Percentiles rank a stretch among this genome's conserved stretches.
Conservation (phyloP, 1,140 invertebrate genomes). For the Bursaphelenchus mucronatus region DNA sequence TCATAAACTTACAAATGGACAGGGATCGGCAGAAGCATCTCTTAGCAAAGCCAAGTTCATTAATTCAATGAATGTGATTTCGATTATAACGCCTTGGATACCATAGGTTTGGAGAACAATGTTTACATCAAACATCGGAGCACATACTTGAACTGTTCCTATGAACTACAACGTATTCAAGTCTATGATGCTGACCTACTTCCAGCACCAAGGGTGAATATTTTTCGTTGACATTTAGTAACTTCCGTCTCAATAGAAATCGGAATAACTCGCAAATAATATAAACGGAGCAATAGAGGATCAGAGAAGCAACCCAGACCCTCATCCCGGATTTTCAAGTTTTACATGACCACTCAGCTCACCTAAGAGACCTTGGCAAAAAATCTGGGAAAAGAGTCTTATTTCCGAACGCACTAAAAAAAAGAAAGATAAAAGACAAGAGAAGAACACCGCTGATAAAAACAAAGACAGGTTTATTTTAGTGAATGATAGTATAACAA, state of each 20-base stretch:
- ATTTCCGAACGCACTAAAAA: no score
- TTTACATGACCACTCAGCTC: no score
- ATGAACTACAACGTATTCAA: constrained; percentile 39
- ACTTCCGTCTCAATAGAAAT: constrained; percentile 12
- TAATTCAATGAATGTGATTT: constrained; percentile 46
- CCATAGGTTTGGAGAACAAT: constrained; percentile 49
- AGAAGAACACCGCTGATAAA: no score
- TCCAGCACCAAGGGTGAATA: constrained; percentile 16
- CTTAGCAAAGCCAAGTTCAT: constrained; percentile 39
- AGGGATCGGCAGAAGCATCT: constrained; percentile 46
- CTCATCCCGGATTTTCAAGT: constrained; percentile 25
- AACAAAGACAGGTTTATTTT: no score
- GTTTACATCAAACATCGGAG: constrained; percentile 55
- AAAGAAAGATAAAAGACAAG: no score
- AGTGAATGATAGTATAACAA: no score
- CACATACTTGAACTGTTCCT: constrained; percentile 48
- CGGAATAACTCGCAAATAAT: constrained; percentile 31
- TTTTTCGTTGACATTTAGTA: constrained; percentile 3
- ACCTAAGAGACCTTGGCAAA: no score
- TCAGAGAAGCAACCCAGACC: constrained; percentile 34
- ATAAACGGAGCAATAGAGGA: constrained; percentile 30
- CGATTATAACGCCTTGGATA: constrained; percentile 41
- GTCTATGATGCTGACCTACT: constrained; percentile 19
- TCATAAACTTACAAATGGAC: constrained; percentile 33
- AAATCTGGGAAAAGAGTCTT: background rate